Conservation (phyloP, 2,888 invertebrate species). For the Gymnoscelis rufifasciata region DNA sequence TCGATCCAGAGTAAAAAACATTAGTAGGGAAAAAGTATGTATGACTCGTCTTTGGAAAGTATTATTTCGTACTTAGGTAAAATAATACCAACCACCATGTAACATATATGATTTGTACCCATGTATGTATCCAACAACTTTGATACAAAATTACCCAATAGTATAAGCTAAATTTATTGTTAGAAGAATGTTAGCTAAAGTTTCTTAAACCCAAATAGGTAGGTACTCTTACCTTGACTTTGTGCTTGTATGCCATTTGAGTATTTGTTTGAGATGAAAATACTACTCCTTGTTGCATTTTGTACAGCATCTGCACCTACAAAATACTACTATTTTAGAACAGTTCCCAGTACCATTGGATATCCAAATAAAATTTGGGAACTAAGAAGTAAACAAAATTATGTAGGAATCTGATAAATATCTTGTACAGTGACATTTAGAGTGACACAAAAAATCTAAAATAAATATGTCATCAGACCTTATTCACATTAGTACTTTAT, state of each 20-base stretch:
- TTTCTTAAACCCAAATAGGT: no score
- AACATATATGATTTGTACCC: no score
- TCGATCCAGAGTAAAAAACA: no score
- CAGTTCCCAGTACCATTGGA: neutral
- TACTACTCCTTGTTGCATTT: slow-evolving; percentile 17
- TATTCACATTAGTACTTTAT: no score
- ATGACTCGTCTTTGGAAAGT: no score
- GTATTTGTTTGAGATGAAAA: slow-evolving; percentile 4
- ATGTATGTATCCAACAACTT: no score
- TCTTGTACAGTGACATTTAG: slow-evolving; percentile 39
- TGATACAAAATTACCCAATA: no score
- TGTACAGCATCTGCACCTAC: slow-evolving; percentile 22
- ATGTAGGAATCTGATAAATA: neutral
- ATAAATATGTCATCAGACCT: slow-evolving; percentile 35
- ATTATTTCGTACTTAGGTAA: no score
- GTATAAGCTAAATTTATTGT: no score
- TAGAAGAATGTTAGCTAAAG: no score
- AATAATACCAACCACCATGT: no score
- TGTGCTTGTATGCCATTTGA: slow-evolving; percentile 11
- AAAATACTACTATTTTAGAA: slow-evolving; percentile 20
- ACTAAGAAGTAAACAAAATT: neutral
- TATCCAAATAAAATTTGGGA: neutral
- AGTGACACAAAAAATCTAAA: slow-evolving; percentile 47
- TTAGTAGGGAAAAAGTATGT: no score
- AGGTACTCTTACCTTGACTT: slow-evolving; percentile 18